Conservation (phyloP, 2,888 invertebrate species). For the Pocota personata region DNA sequence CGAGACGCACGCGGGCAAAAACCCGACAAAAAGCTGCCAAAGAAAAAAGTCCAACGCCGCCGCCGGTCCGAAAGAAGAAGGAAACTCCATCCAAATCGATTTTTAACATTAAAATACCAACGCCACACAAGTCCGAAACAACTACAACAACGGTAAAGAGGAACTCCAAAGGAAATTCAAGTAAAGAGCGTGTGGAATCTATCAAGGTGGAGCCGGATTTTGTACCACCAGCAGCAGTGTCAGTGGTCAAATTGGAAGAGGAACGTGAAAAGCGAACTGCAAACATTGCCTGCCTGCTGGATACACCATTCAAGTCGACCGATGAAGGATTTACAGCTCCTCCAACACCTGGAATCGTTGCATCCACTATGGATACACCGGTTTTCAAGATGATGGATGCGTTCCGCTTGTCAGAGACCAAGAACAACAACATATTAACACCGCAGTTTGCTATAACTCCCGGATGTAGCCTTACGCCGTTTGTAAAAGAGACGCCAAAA, state of each 20-base stretch:
- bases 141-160: slow-evolving; percentile 21
- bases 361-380: slow-evolving; percentile 81
- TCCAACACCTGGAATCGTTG: slow-evolving; percentile 85
- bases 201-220: neutral
- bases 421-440: slow-evolving; percentile 85
- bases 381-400: slow-evolving; percentile 75
- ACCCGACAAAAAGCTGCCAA: slow-evolving; percentile 29
- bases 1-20: slow-evolving; percentile 20
- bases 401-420: slow-evolving; percentile 82
- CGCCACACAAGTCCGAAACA: slow-evolving; percentile 75
- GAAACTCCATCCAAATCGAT: slow-evolving; percentile 45
- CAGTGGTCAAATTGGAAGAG: slow-evolving; percentile 23
- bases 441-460: slow-evolving; percentile 84
- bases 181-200: neutral
- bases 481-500: slow-evolving; percentile 78
- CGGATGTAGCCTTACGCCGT: slow-evolving; percentile 73
- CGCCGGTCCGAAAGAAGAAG: slow-evolving; percentile 19
- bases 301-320: slow-evolving; percentile 85
- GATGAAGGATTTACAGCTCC: slow-evolving; percentile 83
- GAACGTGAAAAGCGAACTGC: slow-evolving; percentile 75
- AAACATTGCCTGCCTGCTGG: slow-evolving; percentile 82
- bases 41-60: neutral
- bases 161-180: slow-evolving; percentile 22
- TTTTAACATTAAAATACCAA: slow-evolving; percentile 78
- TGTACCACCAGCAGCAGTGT: slow-evolving; percentile 5